phyloP scores from a whole-genome alignment of 1,140 invertebrate species.

The Psix sp. region DNA sequence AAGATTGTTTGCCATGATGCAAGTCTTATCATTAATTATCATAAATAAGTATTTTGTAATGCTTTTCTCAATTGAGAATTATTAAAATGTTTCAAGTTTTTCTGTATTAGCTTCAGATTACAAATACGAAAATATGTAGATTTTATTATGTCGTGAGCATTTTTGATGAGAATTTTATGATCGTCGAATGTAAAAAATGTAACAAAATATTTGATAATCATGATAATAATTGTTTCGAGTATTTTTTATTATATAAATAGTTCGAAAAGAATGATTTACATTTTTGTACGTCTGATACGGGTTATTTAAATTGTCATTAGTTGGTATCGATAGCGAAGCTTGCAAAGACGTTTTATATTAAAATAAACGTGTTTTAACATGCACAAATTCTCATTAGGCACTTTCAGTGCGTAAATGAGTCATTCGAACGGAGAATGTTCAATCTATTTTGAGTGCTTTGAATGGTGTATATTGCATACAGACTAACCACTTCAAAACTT shows the following conservation, averaged over 20 bases:
- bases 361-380: conserved; percentile 17
- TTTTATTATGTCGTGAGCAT: too few relatives aligned
- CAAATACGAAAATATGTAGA: too few relatives aligned
- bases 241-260: too few relatives aligned
- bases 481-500: background rate
- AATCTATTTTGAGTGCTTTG: conserved; percentile 4
- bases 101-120: too few relatives aligned
- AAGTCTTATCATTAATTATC: conserved; percentile 9
- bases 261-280: too few relatives aligned
- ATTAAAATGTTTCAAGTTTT: too few relatives aligned
- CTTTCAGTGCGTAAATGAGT: conserved; percentile 15
- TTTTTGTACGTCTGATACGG: too few relatives aligned
- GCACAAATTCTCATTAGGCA: conserved; percentile 15
- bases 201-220: too few relatives aligned
- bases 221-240: too few relatives aligned
- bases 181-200: too few relatives aligned
- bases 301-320: conserved; percentile 7
- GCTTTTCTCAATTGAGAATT: too few relatives aligned
- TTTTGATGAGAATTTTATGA: too few relatives aligned
- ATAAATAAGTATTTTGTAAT: conserved; percentile 1
- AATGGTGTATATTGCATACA: background rate
- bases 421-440: conserved; percentile 6
- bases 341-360: conserved; percentile 5
- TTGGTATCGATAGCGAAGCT: conserved; percentile 3
- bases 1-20: conserved; percentile 16